These are phyloP conservation scores for Antrozous pallidus DNA, from an alignment of 2,797 vertebrate species.

Conservation along the genomic window DNA sequence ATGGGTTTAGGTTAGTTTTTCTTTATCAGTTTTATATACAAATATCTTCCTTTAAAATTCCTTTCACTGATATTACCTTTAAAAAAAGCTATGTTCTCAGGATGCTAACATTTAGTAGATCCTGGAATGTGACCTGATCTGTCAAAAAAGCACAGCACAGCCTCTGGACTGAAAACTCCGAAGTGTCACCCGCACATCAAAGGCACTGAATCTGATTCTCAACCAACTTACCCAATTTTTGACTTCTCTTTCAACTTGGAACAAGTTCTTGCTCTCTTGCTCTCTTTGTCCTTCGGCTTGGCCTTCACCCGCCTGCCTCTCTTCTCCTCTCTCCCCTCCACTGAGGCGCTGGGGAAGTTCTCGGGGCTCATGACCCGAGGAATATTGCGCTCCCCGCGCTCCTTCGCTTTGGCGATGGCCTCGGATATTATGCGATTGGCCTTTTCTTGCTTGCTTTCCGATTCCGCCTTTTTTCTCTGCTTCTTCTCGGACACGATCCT, in stretches of 20 bases:
- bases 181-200: neutral
- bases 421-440: constrained; percentile 99
- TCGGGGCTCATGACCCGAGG: constrained; percentile 98
- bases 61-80: constrained; percentile 14
- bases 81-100: neutral
- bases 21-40: neutral
- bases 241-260: constrained; percentile 94
- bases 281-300: constrained; percentile 91
- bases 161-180: constrained; percentile 15
- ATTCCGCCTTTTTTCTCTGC: constrained; percentile 86
- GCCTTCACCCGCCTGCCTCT: constrained; percentile 85
- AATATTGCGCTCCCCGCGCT: constrained; percentile 97
- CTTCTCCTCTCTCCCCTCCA: constrained; percentile 87
- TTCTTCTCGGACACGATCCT: constrained; percentile 92
- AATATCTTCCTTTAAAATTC: constrained; percentile 15
- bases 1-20: neutral
- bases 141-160: neutral
- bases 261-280: constrained; percentile 90
- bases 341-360: constrained; percentile 94
- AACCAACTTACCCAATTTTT: constrained; percentile 93
- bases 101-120: neutral
- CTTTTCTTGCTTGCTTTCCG: constrained; percentile 97
- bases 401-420: constrained; percentile 95
- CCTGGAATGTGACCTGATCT: neutral
- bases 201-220: constrained; percentile 44